A percentile compares a stretch with the other conserved stretches of the same genome.
Conservation (phyloP, 2,113 vertebrate genomes). For the Clarias gariepinus region DNA sequence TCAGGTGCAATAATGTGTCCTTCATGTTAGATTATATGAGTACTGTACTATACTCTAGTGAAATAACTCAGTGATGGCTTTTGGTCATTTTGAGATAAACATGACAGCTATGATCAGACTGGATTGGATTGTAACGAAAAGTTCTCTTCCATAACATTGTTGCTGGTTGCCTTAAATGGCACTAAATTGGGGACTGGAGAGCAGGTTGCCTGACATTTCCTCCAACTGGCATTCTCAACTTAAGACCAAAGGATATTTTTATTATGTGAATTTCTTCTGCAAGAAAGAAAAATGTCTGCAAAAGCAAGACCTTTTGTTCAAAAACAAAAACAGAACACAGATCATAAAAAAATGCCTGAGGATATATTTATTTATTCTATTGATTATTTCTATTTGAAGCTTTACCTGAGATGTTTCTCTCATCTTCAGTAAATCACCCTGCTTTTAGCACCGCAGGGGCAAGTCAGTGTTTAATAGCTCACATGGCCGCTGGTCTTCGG, state of each 20-base stretch:
- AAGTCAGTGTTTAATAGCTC: slow-evolving; percentile 9
- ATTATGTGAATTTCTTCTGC: background rate
- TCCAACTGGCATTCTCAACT: background rate
- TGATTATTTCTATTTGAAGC: background rate
- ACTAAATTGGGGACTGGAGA: background rate
- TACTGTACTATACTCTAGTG: background rate
- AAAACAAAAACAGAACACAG: background rate
- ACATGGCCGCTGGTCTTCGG: slow-evolving; percentile 37
- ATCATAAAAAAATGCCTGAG: background rate
- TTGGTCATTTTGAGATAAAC: background rate
- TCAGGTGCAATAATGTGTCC: background rate
- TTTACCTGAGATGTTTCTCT: background rate
- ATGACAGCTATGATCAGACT: background rate
- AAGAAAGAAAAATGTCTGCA: too few species aligned
- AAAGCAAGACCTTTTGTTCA: background rate
- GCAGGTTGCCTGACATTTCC: background rate
- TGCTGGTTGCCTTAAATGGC: background rate
- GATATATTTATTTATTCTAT: background rate
- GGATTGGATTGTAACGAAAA: background rate
- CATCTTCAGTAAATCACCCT: background rate
- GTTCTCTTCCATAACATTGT: background rate
- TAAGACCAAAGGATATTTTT: background rate
- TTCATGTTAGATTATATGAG: background rate
- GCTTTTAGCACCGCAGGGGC: slow-evolving; percentile 7
- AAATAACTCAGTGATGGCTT: background rate